A percentile compares a stretch with the other conserved stretches of the same genome.
Evolutionary conservation across 2,113 vertebrate genomes (phyloP).

Genomic region (Paraplagusia blochii): DNA sequence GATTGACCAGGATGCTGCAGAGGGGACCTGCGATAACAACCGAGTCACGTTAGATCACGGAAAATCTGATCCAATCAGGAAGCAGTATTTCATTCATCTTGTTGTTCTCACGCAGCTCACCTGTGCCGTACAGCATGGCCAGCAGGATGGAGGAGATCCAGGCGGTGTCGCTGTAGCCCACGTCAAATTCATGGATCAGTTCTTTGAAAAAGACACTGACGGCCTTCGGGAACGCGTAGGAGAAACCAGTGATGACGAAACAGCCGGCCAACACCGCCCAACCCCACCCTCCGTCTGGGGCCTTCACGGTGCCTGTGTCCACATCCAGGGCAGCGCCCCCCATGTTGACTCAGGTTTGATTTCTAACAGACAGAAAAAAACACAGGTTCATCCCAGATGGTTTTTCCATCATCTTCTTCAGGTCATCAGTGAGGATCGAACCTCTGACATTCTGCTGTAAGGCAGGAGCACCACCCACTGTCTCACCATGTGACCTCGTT

Average conservation of each 20-base stretch:
- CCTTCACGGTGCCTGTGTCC: constrained; percentile 77
- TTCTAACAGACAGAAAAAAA: constrained; percentile 1
- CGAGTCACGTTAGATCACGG: no score
- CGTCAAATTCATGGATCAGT: constrained; percentile 86
- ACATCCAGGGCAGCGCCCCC: constrained; percentile 84
- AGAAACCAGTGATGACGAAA: constrained; percentile 95
- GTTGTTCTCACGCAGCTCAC: no score
- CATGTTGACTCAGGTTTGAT: constrained; percentile 72
- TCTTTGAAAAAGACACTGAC: constrained; percentile 97
- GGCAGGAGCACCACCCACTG: no score
- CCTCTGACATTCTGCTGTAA: no score
- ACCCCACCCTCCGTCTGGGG: constrained; percentile 94
- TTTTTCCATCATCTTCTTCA: no score
- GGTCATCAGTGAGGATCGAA: no score
- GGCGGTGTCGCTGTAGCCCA: constrained; percentile 93
- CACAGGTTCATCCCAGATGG: no score
- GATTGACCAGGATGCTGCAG: constrained; percentile 90
- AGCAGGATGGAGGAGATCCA: constrained; percentile 97
- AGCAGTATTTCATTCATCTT: no score
- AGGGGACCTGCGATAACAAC: constrained; percentile 78
- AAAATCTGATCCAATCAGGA: no score
- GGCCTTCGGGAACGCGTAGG: constrained; percentile 95
- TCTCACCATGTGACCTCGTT: no score
- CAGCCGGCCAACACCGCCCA: constrained; percentile 91
- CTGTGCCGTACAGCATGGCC: constrained; percentile 96